Percentiles rank a stretch among this genome's conserved stretches.
These are phyloP conservation scores for Drosophila sproati DNA, from an alignment of 1,140 invertebrate genomes.

Conservation along the genomic window DNA sequence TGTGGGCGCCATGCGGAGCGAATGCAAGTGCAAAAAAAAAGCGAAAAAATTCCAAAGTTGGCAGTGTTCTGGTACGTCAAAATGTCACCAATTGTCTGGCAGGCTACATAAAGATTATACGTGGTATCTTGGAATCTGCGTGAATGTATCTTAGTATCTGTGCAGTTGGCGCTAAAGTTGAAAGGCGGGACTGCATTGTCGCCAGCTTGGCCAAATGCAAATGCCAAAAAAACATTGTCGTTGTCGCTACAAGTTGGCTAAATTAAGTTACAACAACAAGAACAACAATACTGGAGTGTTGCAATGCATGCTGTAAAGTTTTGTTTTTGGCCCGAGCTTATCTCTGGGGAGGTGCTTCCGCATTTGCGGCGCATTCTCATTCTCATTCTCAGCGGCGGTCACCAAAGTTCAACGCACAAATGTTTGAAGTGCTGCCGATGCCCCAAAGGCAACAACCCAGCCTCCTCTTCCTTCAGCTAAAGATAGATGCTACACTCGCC, in stretches of 20 bases:
- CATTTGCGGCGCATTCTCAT: conserved; percentile 64
- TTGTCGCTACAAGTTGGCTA: conserved; percentile 45
- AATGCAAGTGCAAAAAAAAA: conserved; percentile 41
- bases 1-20: not conserved
- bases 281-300: conserved; percentile 23
- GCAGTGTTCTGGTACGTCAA: conserved; percentile 62
- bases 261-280: conserved; percentile 48
- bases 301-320: conserved; percentile 27
- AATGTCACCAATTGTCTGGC: conserved; percentile 50
- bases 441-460: conserved; percentile 54
- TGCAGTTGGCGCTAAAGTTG: conserved; percentile 58
- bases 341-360: conserved; percentile 73
- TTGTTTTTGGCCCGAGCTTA: conserved; percentile 48
- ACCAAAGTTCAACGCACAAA: conserved; percentile 75
- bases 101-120: conserved; percentile 8
- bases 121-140: conserved; percentile 9
- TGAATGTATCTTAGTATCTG: conserved; percentile 22
- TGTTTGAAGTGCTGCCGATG: conserved; percentile 70
- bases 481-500: conserved; percentile 28
- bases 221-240: conserved; percentile 38
- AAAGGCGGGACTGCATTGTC: conserved; percentile 55
- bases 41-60: conserved; percentile 45
- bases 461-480: conserved; percentile 15
- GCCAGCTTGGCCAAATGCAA: conserved; percentile 31
- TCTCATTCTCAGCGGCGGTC: conserved; percentile 53